Base-by-base conservation (phyloP, 2,888 invertebrate genomes). In the Chirona hameri region DNA sequence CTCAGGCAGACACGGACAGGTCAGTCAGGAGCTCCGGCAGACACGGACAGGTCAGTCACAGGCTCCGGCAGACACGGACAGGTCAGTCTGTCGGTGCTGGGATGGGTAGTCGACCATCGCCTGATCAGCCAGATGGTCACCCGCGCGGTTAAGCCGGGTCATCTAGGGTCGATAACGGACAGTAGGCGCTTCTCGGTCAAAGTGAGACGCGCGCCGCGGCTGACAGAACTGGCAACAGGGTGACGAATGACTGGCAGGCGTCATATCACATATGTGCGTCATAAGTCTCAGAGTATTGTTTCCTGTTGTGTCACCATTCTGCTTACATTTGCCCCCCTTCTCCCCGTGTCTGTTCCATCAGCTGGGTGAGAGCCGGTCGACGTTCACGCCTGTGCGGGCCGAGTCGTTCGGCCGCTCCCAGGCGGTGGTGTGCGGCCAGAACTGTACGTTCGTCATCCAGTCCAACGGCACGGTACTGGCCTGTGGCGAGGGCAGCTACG, bases 401-500 rank as follows among this genome's bases (percentile, higher is more conserved):
- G 89, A 90, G 83, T 89, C 89, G 5, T 90, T 91, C 86, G 88
- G 89, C 4, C 87, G 88, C 24, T 90, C 90, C 0, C 89, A 90
- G 84, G 90, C 91, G 88, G 90, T 92, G 48, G 88, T 92, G 29
- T 92, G 92, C 87, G 92, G 92, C 0, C 91, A 92, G 87, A 92
- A 92, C 87, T 92, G 92, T 86, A 92, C 92, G 0, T 92, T 92
- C 87, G 90, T 91, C 4, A 90, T 92, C 82, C 90, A 90, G 86
- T 89, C 90, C 0, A 91, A 91, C 87, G 92, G 92, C 3, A 90
- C 90, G 0, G 91, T 92, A 46, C 87, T 91, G 86, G 91, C 91
- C 4, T 91, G 92, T 87, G 92, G 92, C 0, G 92, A 92, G 86
- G 92, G 92, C 0, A 91, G 91, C 85, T 92, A 92, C 86, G 92